Evolutionary conservation across 1,140 invertebrate genomes (phyloP), one percentile per base, ranked within the genome.

Genomic region (Drosophila ficusphila): DNA sequence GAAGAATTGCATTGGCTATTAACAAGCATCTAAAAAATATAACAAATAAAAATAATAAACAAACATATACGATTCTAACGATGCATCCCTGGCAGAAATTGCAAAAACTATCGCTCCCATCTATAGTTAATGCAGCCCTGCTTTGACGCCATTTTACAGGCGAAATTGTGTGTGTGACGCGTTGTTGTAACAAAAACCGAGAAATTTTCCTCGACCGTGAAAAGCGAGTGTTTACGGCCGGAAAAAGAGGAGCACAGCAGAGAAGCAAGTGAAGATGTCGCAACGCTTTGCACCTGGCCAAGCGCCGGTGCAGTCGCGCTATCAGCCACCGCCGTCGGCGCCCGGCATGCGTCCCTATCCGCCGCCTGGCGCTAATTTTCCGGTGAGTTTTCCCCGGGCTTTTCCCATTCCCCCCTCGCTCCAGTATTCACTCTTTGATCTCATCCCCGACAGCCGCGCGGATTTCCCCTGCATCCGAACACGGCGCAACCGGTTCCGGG

Each of bases 251-350:
- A 64, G 54, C n/a, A n/a, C 41, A 42, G 46, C 25, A 47, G 27
- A 16, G 7, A 14, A 25, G 11, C 14, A 47, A 64, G 25, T 53
- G 23, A 85, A 73, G 14, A 91, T 91, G 90, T 90, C 90, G 33
- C 90, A 91, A 90, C 79, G 90, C 36, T 91, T 91, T 82, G 76
- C 86, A 57, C 86, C 90, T 60, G 90, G 82, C 64, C 86, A 88
- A 70, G 90, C 90, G 71, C 86, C 90, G 46, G 90, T 90, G 60
- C 86, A 90, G 49, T 82, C 85, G 47, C 81, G 89, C 31, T 91
- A 91, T 21, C 90, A 89, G 41, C 76, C 90, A 9, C 90, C 90
- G n/a, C 90, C 86, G 6, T 82, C 88, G 61, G 56, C 90, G 4
- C 75, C 90, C 23, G 88, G 79, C 48, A 91, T 91, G 89, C 90